Percentiles rank a stretch among this genome's conserved stretches.
phyloP scores from a whole-genome alignment of 1,140 invertebrate species.

The Diachasmimorpha longicaudata region DNA sequence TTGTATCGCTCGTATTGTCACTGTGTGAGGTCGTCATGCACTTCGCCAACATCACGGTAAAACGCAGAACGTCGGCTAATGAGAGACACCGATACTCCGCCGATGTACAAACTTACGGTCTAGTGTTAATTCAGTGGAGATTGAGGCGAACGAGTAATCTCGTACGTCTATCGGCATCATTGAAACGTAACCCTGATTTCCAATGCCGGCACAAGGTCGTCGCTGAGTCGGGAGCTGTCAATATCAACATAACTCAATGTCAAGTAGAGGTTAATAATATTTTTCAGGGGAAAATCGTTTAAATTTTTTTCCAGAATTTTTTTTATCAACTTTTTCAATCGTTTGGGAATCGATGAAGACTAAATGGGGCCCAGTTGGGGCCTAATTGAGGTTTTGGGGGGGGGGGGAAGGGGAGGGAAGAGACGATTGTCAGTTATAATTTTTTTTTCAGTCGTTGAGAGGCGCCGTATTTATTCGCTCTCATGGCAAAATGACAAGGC shows the following conservation, averaged over 20 bases:
- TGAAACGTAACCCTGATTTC: slow-evolving; percentile 32
- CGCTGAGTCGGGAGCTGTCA: neutral
- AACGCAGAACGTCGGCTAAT: neutral
- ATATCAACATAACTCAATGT: neutral
- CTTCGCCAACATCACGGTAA: neutral
- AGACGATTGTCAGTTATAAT: neutral
- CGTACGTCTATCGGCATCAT: slow-evolving; percentile 24
- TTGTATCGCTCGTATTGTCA: neutral
- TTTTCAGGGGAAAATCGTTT: too few relatives aligned
- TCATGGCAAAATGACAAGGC: neutral
- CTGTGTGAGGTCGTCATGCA: neutral
- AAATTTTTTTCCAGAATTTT: too few relatives aligned
- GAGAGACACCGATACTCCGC: neutral
- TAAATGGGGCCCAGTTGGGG: too few relatives aligned
- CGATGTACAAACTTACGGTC: neutral
- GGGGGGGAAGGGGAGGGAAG: too few relatives aligned
- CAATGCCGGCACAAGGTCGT: slow-evolving; percentile 32
- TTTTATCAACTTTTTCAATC: too few relatives aligned
- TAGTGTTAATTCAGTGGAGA: neutral
- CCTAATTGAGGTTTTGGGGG: neutral
- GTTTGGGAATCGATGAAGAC: too few relatives aligned
- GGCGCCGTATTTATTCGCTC: neutral
- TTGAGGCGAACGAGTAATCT: neutral
- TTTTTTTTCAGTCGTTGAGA: neutral
- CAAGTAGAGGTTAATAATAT: neutral